Evolutionary conservation across 2,113 vertebrate species (phyloP), one percentile per base, ranked within the genome.

Genomic region (Poeciliopsis retropinna): DNA sequence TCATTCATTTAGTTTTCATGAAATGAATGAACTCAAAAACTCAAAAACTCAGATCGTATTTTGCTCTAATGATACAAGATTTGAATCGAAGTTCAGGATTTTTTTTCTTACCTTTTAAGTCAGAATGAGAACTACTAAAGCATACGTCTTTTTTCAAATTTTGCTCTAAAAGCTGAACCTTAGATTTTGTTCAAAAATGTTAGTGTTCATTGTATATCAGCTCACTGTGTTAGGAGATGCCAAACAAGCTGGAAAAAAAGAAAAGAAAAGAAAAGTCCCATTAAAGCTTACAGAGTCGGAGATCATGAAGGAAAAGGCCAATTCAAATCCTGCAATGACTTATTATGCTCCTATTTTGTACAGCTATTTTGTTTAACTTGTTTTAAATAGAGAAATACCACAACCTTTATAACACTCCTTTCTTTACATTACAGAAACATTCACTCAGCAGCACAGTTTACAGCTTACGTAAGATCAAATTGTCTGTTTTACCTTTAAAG

Each of bases 161-260:
- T 41, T 41, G 13, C 14, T 15, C 6, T 1, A n/a, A 7, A n/a
- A 72, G 67, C 60, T 64, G 8, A 39, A 74, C 72, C 32, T 68
- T 73, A 79, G 70, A 62, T 67, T 69, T 69, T 60, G 6, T 22
- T n/a, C 0, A 63, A 60, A 34, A 67, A 79, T 44, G 0, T 15
- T 17, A 66, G 14, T 64, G 13, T 69, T 39, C 0, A 72, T 70
- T 30, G 72, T 70, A 79, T 77, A 76, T 73, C 85, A 77, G 12
- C 73, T 75, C 17, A 57, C 13, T 27, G 29, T 72, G 27, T 34
- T 6, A 4, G 25, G 61, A 54, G 64, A 41, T 65, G 39, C 34
- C 28, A 27, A 65, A 3, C 14, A 37, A 14, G 11, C 73, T 80
- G 64, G 63, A 83, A 83, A 81, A 75, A 85, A 63, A 72, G 61